These are phyloP conservation scores for Aphidius colemani DNA, from an alignment of 2,888 invertebrate species.

Conservation along the genomic window DNA sequence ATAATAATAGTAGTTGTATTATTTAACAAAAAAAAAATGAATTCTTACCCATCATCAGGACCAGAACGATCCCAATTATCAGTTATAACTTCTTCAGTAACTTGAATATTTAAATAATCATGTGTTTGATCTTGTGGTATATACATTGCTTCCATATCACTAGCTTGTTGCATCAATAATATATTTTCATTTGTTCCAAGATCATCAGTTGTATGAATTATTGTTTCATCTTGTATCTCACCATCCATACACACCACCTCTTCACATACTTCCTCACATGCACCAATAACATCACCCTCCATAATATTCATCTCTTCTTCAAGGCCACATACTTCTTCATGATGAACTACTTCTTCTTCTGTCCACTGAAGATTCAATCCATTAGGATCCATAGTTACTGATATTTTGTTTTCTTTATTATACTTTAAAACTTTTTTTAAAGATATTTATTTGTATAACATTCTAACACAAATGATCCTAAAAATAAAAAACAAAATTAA, in stretches of 20 bases:
- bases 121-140: slow-evolving; percentile 60
- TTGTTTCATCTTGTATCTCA: slow-evolving; percentile 31
- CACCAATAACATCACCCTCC: slow-evolving; percentile 57
- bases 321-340: slow-evolving; percentile 65
- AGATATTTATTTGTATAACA: too few relatives aligned
- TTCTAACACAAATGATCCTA: too few relatives aligned
- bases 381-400: slow-evolving; percentile 48
- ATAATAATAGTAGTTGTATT: not conserved
- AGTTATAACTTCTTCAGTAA: slow-evolving; percentile 80
- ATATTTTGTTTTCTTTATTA: slow-evolving; percentile 8
- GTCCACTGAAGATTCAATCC: slow-evolving; percentile 57
- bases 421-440: too few relatives aligned
- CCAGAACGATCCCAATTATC: slow-evolving; percentile 79
- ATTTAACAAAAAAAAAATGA: not conserved
- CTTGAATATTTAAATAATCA: slow-evolving; percentile 64
- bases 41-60: slow-evolving; percentile 71
- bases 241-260: slow-evolving; percentile 56
- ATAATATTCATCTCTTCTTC: slow-evolving; percentile 59
- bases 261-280: slow-evolving; percentile 60
- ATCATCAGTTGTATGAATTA: slow-evolving; percentile 6
- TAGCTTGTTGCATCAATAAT: slow-evolving; percentile 54
- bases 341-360: slow-evolving; percentile 58
- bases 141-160: slow-evolving; percentile 60
- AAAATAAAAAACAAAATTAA: too few relatives aligned
- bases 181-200: slow-evolving; percentile 48